Conservation (phyloP, 2,113 vertebrate species). For the Gymnocephalus cernua region DNA sequence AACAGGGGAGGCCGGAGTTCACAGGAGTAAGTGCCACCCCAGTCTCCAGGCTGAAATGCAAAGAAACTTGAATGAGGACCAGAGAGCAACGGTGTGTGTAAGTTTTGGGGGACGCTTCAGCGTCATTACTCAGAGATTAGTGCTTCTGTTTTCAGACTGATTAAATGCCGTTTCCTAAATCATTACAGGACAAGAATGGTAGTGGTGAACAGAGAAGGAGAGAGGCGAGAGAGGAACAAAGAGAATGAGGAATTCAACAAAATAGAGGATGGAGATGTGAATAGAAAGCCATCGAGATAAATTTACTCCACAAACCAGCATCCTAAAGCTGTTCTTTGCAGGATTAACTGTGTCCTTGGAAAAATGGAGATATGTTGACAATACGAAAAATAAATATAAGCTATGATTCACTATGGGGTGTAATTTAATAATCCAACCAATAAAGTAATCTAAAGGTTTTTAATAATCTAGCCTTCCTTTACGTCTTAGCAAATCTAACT, state of each 20-base stretch:
- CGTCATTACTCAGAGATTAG: slow-evolving; percentile 57
- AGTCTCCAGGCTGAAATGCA: slow-evolving; percentile 18
- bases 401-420: background rate
- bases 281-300: background rate
- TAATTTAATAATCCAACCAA: background rate
- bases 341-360: background rate
- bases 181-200: slow-evolving; percentile 1
- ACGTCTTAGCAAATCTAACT: background rate
- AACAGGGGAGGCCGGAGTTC: slow-evolving; percentile 34
- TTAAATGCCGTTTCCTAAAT: slow-evolving; percentile 43
- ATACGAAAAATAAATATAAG: background rate
- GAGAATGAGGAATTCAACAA: background rate
- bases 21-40: slow-evolving; percentile 17
- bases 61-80: slow-evolving; percentile 9
- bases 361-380: background rate
- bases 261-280: background rate
- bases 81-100: slow-evolving; percentile 12
- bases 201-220: background rate
- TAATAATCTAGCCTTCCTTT: background rate
- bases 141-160: slow-evolving; percentile 44
- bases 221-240: background rate
- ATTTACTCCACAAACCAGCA: background rate
- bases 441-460: background rate
- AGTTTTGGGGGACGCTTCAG: background rate
- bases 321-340: background rate